Base-by-base conservation (phyloP, 2,797 vertebrate genomes). In the Silurus lanzhouensis region DNA sequence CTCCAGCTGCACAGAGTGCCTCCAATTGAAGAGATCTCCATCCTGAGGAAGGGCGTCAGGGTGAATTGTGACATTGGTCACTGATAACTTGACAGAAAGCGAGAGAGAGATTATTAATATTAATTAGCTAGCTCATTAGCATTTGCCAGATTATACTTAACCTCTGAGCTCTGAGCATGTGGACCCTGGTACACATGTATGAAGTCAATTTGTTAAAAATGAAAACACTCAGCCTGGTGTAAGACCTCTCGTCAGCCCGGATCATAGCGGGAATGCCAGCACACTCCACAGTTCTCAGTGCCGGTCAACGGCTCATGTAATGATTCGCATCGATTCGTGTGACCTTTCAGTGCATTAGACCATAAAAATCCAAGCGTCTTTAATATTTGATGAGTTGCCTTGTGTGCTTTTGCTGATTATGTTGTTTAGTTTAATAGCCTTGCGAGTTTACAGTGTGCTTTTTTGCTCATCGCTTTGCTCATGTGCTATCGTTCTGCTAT, bases 271-370 rank as follows among this genome's bases (percentile, higher is more conserved):
- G n/a, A 70, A n/a, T 31, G 20, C 25, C 27, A n/a, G 61, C 58
- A 22, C 82, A 72, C 71, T 6, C n/a, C 27, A 9, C 60, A 14
- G 58, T 38, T 27, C 25, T 52, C 58, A 76, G 14, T 84, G 68
- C 55, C 31, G 68, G 81, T 83, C 81, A 83, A 52, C 57, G 58
- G 58, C 70, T 83, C 71, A 64, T 75, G 68, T 75, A 81, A 81
- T 81, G 68, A 81, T 74, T 74, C 17, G 46, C 20, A 63, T 66
- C 20, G 68, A 85, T 81, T 74, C n/a, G 60, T 74, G 38, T 74
- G 68, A 79, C 75, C 83, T 84, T 68, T 84, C 76, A 63, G 66
- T 75, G 84, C 84, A 85, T 85, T 76, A 85, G 46, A 68, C 84
- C 60, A 67, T 85, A 72, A 81, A 68, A 84, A 58, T 67, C 52